Conservation (phyloP, 2,113 vertebrate species). For the Syrmaticus mikado region DNA sequence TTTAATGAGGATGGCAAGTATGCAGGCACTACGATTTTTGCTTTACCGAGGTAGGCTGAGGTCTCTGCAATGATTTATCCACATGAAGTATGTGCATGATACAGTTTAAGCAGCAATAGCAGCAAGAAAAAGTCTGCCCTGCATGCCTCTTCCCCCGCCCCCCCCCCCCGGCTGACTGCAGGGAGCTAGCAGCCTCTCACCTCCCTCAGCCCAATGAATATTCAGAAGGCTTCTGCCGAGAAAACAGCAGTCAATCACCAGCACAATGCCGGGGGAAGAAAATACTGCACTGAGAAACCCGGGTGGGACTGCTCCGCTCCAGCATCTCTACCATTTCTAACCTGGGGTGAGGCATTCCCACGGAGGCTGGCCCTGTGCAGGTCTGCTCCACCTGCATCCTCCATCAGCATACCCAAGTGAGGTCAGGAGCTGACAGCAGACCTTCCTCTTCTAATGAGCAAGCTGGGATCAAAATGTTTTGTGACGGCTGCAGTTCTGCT, state of each 20-base stretch:
- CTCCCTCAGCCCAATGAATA: slow-evolving; percentile 43
- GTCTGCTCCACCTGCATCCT: background rate
- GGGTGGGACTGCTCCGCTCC: background rate
- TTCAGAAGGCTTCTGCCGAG: slow-evolving; percentile 55
- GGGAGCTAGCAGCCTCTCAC: background rate
- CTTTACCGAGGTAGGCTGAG: slow-evolving; percentile 8
- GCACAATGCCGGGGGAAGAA: slow-evolving; percentile 1
- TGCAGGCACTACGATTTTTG: slow-evolving; percentile 39
- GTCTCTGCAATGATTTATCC: background rate
- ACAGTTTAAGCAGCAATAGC: slow-evolving; percentile 27
- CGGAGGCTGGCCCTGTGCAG: background rate
- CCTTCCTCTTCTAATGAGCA: background rate
- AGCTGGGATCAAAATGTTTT: background rate
- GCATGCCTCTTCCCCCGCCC: background rate
- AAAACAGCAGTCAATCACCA: background rate
- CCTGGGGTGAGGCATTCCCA: rapidly evolving
- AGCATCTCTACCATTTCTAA: background rate
- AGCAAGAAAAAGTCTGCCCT: slow-evolving; percentile 40
- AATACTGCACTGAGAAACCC: background rate
- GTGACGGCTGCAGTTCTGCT: background rate
- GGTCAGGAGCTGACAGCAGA: background rate
- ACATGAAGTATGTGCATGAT: background rate
- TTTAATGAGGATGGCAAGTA: slow-evolving; percentile 48
- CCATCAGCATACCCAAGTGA: too few relatives aligned
- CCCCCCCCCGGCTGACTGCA: slow-evolving; percentile 46